Percentiles rank a stretch among this genome's conserved stretches.
Conservation (phyloP, 2,113 vertebrate genomes). For the Dendropsophus ebraccatus region DNA sequence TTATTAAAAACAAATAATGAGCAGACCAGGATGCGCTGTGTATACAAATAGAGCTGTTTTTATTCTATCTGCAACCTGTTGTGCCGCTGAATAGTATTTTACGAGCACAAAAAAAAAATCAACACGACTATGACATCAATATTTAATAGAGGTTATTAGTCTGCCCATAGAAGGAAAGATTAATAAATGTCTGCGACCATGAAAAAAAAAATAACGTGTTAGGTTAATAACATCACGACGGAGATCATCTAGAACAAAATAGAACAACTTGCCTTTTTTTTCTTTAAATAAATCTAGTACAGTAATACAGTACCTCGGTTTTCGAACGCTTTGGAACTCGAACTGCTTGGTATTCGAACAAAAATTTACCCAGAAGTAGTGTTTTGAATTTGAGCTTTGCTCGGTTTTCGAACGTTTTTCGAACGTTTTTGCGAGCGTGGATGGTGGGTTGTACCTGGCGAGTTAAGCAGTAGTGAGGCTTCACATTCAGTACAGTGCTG, state of each 20-base stretch:
- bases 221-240: not conserved
- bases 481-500: too few species aligned
- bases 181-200: conserved; percentile 7
- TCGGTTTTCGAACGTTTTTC: too few species aligned
- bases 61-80: conserved; percentile 42
- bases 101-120: conserved; percentile 38
- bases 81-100: conserved; percentile 25
- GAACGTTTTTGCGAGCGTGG: too few species aligned
- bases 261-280: too few species aligned
- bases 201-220: not conserved
- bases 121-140: conserved; percentile 18
- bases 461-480: too few species aligned
- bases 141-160: conserved; percentile 13
- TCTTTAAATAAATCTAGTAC: too few species aligned
- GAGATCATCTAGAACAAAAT: not conserved
- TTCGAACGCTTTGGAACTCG: too few species aligned
- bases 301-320: too few species aligned
- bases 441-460: too few species aligned
- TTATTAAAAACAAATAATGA: conserved; percentile 50
- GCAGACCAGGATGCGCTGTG: conserved; percentile 25
- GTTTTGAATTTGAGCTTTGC: too few species aligned
- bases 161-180: conserved; percentile 3
- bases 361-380: too few species aligned
- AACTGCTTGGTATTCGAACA: too few species aligned
- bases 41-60: conserved; percentile 11